These are phyloP conservation scores for Actias luna DNA, from an alignment of 2,888 invertebrate genomes.

Conservation along the genomic window DNA sequence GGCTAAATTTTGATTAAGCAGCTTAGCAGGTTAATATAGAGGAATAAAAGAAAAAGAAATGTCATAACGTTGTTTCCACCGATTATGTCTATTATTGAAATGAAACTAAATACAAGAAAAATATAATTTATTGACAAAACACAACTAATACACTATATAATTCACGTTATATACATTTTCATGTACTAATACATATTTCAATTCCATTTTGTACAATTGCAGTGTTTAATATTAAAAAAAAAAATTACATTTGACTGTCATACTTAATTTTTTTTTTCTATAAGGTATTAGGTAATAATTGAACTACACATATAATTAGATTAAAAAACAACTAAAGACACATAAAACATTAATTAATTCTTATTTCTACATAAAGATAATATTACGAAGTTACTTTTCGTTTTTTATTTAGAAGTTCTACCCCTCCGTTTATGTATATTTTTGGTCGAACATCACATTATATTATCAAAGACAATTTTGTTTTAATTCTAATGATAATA, in stretches of 20 bases:
- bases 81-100: slow-evolving; percentile 20
- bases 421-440: neutral
- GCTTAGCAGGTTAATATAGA: no score
- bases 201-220: slow-evolving; percentile 31
- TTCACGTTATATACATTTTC: slow-evolving; percentile 20
- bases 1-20: no score
- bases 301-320: neutral
- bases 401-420: neutral
- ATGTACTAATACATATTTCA: slow-evolving; percentile 31
- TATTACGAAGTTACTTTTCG: no score
- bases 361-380: neutral
- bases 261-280: neutral
- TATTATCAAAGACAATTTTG: slow-evolving; percentile 7
- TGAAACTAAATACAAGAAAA: slow-evolving; percentile 32
- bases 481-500: slow-evolving; percentile 25
- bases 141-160: slow-evolving; percentile 4
- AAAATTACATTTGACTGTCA: neutral
- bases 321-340: neutral
- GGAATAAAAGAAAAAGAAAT: no score
- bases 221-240: neutral
- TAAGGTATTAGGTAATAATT: neutral
- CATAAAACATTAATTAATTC: neutral
- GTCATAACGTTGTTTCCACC: neutral
- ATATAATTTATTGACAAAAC: slow-evolving; percentile 38
- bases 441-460: slow-evolving; percentile 19